These are phyloP conservation scores for Penelope pileata DNA, from an alignment of 2,113 vertebrate species.

Conservation along the genomic window DNA sequence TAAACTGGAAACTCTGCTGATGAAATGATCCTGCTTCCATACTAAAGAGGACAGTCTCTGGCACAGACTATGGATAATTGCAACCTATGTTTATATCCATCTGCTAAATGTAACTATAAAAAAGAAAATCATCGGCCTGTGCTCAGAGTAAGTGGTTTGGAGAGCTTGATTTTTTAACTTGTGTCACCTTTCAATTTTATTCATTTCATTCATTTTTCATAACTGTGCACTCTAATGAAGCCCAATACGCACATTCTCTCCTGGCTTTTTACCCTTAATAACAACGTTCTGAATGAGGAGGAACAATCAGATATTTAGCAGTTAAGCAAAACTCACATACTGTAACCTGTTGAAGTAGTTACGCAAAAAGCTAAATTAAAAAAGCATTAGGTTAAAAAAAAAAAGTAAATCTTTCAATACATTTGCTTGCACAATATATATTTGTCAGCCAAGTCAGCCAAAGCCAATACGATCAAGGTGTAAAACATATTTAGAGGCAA, in stretches of 20 bases:
- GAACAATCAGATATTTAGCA: background rate
- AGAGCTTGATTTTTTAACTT: background rate
- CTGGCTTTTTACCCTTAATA: background rate
- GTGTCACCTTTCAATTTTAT: background rate
- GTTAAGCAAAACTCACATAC: background rate
- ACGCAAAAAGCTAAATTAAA: background rate
- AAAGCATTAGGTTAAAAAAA: background rate
- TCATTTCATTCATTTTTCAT: background rate
- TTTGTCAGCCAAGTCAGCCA: background rate
- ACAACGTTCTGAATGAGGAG: fast-evolving
- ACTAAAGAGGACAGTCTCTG: background rate
- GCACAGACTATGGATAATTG: background rate
- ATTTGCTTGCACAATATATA: background rate
- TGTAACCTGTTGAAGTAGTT: background rate
- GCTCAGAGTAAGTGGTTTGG: background rate
- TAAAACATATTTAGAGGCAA: background rate
- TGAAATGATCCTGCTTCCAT: background rate
- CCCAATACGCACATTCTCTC: background rate
- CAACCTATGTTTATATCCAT: background rate
- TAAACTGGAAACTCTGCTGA: background rate
- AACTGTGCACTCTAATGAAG: background rate
- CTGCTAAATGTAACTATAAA: background rate
- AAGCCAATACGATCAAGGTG: background rate
- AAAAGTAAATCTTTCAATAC: background rate
- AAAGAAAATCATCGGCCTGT: background rate